Percentiles rank a stretch among this genome's conserved stretches.
phyloP scores from a whole-genome alignment of 2,888 invertebrate genomes.

The Drosophila kuntzei region DNA sequence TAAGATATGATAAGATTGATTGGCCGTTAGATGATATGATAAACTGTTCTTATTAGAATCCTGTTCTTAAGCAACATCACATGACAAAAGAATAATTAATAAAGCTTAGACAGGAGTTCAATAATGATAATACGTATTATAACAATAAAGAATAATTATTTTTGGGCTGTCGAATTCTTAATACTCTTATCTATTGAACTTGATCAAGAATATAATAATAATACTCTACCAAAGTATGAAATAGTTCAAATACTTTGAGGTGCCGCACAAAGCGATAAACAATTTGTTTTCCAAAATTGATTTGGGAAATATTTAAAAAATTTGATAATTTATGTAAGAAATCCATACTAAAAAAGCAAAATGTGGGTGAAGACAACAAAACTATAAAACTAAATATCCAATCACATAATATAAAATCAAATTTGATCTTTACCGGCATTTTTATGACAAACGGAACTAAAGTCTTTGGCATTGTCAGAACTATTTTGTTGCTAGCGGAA shows the following conservation, averaged over 20 bases:
- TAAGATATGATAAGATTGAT: constrained; percentile 41
- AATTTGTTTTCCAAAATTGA: constrained; percentile 6
- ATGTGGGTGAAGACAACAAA: constrained; percentile 58
- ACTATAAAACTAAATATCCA: constrained; percentile 39
- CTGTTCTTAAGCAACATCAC: constrained; percentile 22
- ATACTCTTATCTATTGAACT: neutral
- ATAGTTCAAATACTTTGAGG: neutral
- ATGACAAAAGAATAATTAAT: constrained; percentile 42
- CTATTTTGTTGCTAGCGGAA: constrained; percentile 32
- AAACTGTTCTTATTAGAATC: constrained; percentile 35
- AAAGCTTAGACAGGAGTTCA: constrained; percentile 48
- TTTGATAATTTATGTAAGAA: constrained; percentile 17
- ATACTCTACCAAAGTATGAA: neutral
- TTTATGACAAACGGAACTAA: constrained; percentile 59
- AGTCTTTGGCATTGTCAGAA: constrained; percentile 43
- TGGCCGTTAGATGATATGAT: constrained; percentile 19
- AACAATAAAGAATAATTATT: neutral
- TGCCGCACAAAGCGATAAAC: neutral
- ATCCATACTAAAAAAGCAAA: constrained; percentile 1
- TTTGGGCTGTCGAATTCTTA: neutral
- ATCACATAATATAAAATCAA: constrained; percentile 30
- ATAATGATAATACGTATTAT: constrained; percentile 9
- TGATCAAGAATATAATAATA: neutral
- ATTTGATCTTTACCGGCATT: constrained; percentile 38
- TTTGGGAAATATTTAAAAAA: constrained; percentile 38